Percentiles rank a stretch among this genome's conserved stretches.
phyloP scores from a whole-genome alignment of 2,888 invertebrate genomes.

The Meiosimyza platycephala region DNA sequence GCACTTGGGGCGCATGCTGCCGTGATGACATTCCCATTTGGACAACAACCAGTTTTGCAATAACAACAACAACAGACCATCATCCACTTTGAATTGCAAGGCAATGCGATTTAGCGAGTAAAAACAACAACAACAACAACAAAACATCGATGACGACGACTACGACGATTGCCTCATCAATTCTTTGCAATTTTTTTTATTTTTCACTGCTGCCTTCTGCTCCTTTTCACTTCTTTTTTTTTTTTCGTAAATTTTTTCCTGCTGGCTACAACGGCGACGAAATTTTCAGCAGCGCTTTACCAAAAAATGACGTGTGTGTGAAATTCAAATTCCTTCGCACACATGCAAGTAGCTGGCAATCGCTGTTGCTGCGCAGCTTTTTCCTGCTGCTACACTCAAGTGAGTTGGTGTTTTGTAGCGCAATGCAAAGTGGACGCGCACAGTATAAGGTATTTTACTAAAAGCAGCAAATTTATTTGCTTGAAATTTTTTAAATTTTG shows the following conservation, averaged over 20 bases:
- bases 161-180: conserved; percentile 28
- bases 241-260: background rate
- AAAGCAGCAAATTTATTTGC: too few relatives aligned
- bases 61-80: conserved; percentile 36
- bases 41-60: conserved; percentile 49
- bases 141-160: too few relatives aligned
- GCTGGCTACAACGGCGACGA: background rate
- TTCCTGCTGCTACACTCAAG: too few relatives aligned
- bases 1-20: conserved; percentile 46
- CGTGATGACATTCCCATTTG: conserved; percentile 52
- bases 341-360: conserved; percentile 47
- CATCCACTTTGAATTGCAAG: conserved; percentile 27
- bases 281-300: conserved; percentile 28
- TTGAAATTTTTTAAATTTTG: too few relatives aligned
- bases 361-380: too few relatives aligned
- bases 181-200: conserved; percentile 22
- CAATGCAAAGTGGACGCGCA: too few relatives aligned
- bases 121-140: too few relatives aligned
- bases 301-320: conserved; percentile 53
- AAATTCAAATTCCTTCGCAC: conserved; percentile 59
- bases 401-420: too few relatives aligned
- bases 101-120: conserved; percentile 24
- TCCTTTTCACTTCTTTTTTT: conserved; percentile 19
- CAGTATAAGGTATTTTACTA: too few relatives aligned
- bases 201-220: background rate